phyloP scores from a whole-genome alignment of 2,797 vertebrate species.

The Carduelis carduelis region DNA sequence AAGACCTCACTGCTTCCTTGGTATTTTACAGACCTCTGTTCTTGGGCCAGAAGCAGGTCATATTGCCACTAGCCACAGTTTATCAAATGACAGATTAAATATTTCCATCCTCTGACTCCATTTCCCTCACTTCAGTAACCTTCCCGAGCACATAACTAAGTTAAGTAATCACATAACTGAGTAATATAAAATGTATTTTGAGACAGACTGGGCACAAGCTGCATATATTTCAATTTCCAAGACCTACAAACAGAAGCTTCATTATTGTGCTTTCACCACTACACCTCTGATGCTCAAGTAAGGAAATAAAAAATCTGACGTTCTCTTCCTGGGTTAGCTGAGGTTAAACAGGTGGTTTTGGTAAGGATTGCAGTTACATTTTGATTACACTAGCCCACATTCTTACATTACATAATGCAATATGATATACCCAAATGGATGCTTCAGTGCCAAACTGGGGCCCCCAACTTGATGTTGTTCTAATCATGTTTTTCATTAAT shows the following conservation, averaged over 20 bases:
- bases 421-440: slow-evolving; percentile 50
- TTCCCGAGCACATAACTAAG: not conserved
- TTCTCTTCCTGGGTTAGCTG: slow-evolving; percentile 42
- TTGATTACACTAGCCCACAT: slow-evolving; percentile 66
- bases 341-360: slow-evolving; percentile 69
- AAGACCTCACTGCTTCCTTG: not conserved
- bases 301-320: not conserved
- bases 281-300: not conserved
- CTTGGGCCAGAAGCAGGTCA: not conserved
- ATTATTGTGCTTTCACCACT: not conserved
- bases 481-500: slow-evolving; percentile 69
- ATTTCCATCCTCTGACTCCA: not conserved
- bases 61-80: not conserved
- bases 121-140: not conserved
- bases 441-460: slow-evolving; percentile 24
- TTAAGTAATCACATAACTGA: not conserved
- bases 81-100: not conserved
- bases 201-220: not conserved
- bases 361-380: slow-evolving; percentile 68
- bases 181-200: not conserved
- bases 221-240: not conserved
- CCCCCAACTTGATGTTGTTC: slow-evolving; percentile 48
- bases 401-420: slow-evolving; percentile 67
- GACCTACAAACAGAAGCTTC: not conserved
- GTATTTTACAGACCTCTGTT: not conserved